Evolutionary conservation across 2,888 invertebrate species (phyloP).

Genomic region (Orthosia incerta): DNA sequence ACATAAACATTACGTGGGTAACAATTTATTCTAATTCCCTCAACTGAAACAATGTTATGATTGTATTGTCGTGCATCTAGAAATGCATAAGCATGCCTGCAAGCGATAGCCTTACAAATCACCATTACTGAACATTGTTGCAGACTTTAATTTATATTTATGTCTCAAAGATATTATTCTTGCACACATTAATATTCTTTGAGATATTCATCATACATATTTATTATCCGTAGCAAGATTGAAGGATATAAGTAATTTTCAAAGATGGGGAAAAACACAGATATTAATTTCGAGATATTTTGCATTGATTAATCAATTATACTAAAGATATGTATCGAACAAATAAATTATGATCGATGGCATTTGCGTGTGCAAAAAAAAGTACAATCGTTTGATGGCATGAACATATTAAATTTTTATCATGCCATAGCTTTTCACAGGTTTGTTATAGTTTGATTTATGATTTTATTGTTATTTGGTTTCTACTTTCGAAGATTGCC

Average conservation of each 20-base stretch:
- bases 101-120: constrained; percentile 8
- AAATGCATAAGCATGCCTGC: constrained; percentile 22
- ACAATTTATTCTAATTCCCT: neutral
- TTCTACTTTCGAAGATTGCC: neutral
- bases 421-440: too few species aligned
- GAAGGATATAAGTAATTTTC: neutral
- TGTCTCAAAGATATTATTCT: neutral
- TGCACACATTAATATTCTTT: neutral
- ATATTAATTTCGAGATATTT: neutral
- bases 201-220: too few species aligned
- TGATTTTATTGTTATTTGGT: neutral
- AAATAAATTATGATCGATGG: constrained; percentile 14
- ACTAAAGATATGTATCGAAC: neutral
- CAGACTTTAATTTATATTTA: constrained; percentile 20
- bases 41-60: constrained; percentile 1
- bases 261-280: neutral
- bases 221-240: neutral
- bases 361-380: neutral
- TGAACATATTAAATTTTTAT: too few species aligned
- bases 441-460: neutral
- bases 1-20: neutral
- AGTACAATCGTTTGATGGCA: neutral
- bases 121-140: constrained; percentile 23
- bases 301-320: neutral
- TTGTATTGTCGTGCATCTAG: constrained; percentile 19